Conservation (phyloP, 37 sponge, comb jelly and placozoan genomes). For the Beroe ovata region DNA sequence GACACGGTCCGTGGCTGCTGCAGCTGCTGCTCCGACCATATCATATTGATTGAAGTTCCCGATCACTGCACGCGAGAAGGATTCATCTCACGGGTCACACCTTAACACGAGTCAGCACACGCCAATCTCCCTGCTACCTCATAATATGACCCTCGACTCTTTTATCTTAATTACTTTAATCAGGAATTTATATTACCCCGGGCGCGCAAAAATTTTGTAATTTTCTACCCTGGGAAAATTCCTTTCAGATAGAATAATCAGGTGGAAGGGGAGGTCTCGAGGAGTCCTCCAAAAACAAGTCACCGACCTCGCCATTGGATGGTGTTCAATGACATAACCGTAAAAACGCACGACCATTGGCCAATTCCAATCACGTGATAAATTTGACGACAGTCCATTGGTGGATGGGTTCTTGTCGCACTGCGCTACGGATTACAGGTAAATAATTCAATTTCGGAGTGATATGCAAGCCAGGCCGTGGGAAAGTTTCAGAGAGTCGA, state of each 20-base stretch:
- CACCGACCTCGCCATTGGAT: background rate
- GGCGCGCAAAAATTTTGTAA: slow-evolving; percentile 51
- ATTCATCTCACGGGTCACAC: background rate
- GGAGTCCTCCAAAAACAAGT: slow-evolving; percentile 14
- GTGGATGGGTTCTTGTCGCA: background rate
- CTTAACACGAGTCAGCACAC: background rate
- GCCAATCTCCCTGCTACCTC: background rate
- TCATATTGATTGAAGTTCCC: no score
- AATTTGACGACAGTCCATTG: background rate
- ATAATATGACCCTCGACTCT: background rate
- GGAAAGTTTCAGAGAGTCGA: slow-evolving; percentile 14
- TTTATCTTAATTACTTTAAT: slow-evolving; percentile 61
- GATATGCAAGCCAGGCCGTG: slow-evolving; percentile 57
- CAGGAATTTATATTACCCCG: slow-evolving; percentile 7
- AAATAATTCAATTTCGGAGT: slow-evolving; percentile 60
- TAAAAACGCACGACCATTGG: background rate
- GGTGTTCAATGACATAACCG: background rate
- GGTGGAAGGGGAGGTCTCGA: background rate
- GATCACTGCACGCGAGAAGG: no score
- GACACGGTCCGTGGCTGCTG: no score
- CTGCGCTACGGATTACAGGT: slow-evolving; percentile 1
- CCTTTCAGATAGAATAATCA: slow-evolving; percentile 27
- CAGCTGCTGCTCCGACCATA: no score
- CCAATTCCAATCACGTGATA: background rate
- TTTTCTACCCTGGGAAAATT: slow-evolving; percentile 62